These are phyloP conservation scores for Chelonoidis abingdonii DNA, from an alignment of 2,113 vertebrate species.

Conservation along the genomic window DNA sequence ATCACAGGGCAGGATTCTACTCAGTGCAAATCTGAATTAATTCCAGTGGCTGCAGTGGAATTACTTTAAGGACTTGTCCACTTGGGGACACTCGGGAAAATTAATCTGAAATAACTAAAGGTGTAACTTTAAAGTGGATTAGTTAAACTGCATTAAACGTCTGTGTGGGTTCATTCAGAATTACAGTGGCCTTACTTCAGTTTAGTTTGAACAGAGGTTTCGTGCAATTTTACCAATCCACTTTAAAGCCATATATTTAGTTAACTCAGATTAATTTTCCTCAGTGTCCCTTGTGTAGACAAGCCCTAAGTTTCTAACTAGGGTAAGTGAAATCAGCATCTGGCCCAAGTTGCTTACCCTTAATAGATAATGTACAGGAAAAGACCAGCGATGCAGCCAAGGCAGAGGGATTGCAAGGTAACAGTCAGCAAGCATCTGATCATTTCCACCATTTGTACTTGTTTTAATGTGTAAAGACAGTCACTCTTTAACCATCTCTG, in stretches of 20 bases:
- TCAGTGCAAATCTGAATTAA: not conserved
- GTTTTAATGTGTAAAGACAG: not conserved
- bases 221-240: not conserved
- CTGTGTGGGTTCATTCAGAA: not conserved
- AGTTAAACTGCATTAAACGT: not conserved
- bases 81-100: no score
- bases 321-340: not conserved
- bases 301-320: not conserved
- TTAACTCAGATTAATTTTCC: not conserved
- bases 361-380: not conserved
- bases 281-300: not conserved
- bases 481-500: not conserved
- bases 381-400: not conserved
- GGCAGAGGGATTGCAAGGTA: not conserved
- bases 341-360: not conserved
- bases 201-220: not conserved
- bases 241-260: not conserved
- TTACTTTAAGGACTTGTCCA: not conserved
- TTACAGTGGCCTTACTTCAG: not conserved
- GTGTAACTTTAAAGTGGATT: not conserved
- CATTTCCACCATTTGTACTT: not conserved
- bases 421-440: not conserved
- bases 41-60: not conserved
- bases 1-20: not conserved
- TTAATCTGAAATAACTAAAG: not conserved